Evolutionary conservation across 2,797 vertebrate species (phyloP).

Genomic region (Selene dorsalis): DNA sequence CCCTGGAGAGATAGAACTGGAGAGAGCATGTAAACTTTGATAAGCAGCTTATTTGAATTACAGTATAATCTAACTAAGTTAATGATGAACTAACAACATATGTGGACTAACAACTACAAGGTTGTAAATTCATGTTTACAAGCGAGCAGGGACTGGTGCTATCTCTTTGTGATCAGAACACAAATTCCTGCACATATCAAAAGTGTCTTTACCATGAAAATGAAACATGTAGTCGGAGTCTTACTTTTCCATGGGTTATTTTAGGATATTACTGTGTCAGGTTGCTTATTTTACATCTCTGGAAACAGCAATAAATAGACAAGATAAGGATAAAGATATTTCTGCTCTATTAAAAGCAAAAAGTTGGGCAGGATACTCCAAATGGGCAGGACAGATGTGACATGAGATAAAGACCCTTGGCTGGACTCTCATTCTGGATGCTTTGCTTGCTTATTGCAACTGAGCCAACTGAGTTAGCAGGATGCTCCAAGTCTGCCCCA

Average conservation of each 20-base stretch:
- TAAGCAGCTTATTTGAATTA: constrained; percentile 32
- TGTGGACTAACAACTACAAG: neutral
- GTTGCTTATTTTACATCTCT: neutral
- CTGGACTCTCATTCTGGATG: neutral
- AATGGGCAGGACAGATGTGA: neutral
- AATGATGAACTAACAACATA: constrained; percentile 22
- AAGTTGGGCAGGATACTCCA: neutral
- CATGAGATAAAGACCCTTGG: neutral
- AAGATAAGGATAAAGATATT: neutral
- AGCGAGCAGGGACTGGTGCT: neutral
- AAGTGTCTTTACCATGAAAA: neutral
- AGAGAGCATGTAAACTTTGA: constrained; percentile 61
- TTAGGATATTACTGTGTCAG: neutral
- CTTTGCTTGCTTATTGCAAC: neutral
- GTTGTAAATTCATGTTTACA: neutral
- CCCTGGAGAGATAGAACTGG: constrained; percentile 67
- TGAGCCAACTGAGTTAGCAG: constrained; percentile 1
- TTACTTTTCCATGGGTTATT: neutral
- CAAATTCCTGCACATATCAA: neutral
- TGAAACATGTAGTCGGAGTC: neutral
- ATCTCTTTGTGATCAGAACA: no score
- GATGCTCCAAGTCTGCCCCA: neutral
- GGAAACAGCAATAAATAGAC: constrained; percentile 1
- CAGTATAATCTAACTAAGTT: constrained; percentile 7
- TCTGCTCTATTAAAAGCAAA: neutral